Evolutionary conservation across 2,888 invertebrate genomes (phyloP).

Genomic region (Perithous albicinctus): DNA sequence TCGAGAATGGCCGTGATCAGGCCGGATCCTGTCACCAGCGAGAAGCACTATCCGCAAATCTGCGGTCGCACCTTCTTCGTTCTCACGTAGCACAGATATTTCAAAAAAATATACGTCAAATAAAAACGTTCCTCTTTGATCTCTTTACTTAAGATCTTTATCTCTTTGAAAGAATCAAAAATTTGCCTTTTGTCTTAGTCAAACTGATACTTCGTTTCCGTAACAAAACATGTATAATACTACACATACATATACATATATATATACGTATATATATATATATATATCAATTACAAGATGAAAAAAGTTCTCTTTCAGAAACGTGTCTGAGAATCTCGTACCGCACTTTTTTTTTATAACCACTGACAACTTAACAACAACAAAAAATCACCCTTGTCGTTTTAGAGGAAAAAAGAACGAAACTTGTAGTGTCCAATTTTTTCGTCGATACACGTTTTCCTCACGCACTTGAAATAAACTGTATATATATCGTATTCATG

Average conservation of each 20-base stretch:
- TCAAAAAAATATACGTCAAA: too few species aligned
- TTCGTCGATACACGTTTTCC: too few species aligned
- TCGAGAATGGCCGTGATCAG: slow-evolving; percentile 85
- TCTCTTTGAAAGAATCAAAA: slow-evolving; percentile 19
- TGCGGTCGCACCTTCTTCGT: slow-evolving; percentile 65
- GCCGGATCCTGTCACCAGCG: slow-evolving; percentile 84
- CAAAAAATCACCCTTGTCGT: slow-evolving; percentile 19
- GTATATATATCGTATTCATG: too few species aligned
- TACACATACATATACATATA: background rate
- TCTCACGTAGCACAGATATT: slow-evolving; percentile 53
- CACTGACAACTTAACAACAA: slow-evolving; percentile 28
- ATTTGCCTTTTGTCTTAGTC: background rate
- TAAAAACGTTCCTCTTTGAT: background rate
- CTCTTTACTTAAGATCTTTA: background rate
- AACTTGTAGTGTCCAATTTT: too few species aligned
- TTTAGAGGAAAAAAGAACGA: too few species aligned
- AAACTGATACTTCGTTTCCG: background rate
- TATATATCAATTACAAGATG: background rate
- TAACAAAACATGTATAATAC: background rate
- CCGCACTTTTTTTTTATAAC: slow-evolving; percentile 39
- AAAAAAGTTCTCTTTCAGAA: slow-evolving; percentile 4
- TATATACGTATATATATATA: background rate
- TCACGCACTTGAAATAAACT: background rate
- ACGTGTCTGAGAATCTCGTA: background rate
- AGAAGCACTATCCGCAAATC: slow-evolving; percentile 81